These are phyloP conservation scores for Cryptotermes secundus DNA, from an alignment of 1,140 invertebrate genomes.

Conservation along the genomic window DNA sequence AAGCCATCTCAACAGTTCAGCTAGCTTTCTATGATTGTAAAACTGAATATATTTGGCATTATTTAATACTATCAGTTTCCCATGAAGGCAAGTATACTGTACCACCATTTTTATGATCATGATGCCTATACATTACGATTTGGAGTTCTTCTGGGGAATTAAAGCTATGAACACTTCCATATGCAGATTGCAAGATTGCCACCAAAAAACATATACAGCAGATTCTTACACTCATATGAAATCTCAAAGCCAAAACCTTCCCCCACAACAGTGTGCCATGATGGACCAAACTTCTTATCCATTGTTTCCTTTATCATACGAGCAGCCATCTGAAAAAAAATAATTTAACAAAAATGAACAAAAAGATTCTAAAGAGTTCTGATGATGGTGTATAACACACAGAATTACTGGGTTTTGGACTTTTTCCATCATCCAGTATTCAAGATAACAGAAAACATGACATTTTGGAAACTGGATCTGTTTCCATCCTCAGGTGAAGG, in stretches of 20 bases:
- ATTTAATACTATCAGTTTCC: background rate
- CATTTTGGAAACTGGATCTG: no score
- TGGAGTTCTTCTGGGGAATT: no score
- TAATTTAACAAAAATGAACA: background rate
- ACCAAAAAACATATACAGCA: constrained; percentile 90
- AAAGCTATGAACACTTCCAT: constrained; percentile 79
- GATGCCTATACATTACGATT: background rate
- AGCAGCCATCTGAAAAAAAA: constrained; percentile 65
- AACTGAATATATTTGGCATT: constrained; percentile 1
- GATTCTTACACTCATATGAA: constrained; percentile 84
- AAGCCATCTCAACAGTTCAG: background rate
- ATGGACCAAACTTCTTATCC: constrained; percentile 92
- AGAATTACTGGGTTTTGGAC: no score
- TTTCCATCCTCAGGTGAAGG: no score
- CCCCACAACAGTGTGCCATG: constrained; percentile 91
- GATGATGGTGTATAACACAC: no score
- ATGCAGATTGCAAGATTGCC: constrained; percentile 86
- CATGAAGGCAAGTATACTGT: background rate
- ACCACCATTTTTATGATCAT: background rate
- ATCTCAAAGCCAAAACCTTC: constrained; percentile 93
- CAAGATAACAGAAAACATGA: no score
- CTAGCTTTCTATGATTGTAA: background rate
- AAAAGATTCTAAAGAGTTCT: background rate
- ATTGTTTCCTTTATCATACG: constrained; percentile 89
- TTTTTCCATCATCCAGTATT: no score